These are phyloP conservation scores for Frieseomelitta varia DNA, from an alignment of 1,140 invertebrate species.

Conservation along the genomic window DNA sequence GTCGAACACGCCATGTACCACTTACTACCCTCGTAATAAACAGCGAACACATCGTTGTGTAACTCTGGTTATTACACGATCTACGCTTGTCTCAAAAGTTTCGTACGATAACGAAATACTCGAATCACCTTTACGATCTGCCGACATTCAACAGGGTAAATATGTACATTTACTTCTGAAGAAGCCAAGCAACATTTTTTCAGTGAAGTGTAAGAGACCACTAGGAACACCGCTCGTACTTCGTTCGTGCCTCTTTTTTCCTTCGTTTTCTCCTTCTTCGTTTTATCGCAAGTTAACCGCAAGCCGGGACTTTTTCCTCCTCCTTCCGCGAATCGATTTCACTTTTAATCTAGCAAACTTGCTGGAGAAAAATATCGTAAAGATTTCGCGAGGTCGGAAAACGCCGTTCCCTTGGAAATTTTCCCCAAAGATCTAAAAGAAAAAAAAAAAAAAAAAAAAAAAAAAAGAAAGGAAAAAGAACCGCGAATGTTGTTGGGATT, in stretches of 20 bases:
- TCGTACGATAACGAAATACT: background rate
- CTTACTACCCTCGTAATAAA: background rate
- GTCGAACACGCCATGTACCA: background rate
- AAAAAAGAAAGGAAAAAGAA: too few species aligned
- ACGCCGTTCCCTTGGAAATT: background rate
- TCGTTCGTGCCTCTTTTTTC: too few species aligned
- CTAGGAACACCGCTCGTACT: too few species aligned
- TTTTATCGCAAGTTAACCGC: constrained; percentile 39
- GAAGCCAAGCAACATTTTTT: background rate
- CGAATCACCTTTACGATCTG: background rate
- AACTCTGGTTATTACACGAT: background rate
- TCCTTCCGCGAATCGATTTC: constrained; percentile 4
- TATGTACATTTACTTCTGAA: background rate
- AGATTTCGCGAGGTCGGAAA: background rate
- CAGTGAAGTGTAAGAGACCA: background rate
- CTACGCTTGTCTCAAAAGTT: background rate
- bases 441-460: too few species aligned
- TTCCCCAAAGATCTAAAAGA: background rate
- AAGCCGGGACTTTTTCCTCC: constrained; percentile 28
- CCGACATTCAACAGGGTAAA: too few species aligned
- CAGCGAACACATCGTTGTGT: background rate
- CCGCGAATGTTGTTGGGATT: background rate
- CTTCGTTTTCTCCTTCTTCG: constrained; percentile 6
- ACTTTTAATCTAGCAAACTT: background rate
- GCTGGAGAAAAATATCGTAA: background rate